A percentile compares a stretch with the other conserved stretches of the same genome.
These are phyloP conservation scores for Anser cygnoides DNA, from an alignment of 2,113 vertebrate species.

Conservation along the genomic window DNA sequence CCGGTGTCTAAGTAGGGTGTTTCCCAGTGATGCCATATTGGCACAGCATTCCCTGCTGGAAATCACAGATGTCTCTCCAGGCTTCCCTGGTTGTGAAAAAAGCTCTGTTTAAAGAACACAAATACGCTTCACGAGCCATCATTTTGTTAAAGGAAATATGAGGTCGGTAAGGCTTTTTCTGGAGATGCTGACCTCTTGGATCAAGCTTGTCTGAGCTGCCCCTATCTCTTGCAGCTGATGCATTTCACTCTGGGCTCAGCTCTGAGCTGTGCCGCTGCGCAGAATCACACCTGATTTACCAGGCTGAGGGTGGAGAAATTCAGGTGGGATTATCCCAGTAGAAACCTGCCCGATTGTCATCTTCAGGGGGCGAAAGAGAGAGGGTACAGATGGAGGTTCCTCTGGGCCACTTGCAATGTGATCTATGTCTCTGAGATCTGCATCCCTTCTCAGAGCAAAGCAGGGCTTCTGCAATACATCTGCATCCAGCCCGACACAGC, in stretches of 20 bases:
- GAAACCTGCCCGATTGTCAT: background rate
- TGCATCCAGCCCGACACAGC: background rate
- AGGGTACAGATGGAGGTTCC: background rate
- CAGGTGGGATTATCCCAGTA: background rate
- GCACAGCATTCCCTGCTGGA: background rate
- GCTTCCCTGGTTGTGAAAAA: rapidly evolving
- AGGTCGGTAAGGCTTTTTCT: background rate
- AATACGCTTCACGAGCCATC: background rate
- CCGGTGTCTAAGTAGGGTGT: background rate
- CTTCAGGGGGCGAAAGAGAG: background rate
- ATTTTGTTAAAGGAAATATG: background rate
- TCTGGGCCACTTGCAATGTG: background rate
- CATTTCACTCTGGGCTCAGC: background rate
- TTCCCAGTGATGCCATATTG: background rate
- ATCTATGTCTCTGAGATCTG: background rate
- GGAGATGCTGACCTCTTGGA: background rate
- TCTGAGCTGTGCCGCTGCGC: background rate
- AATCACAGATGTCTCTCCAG: background rate
- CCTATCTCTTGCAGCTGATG: background rate
- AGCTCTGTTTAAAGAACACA: background rate
- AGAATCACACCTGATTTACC: background rate
- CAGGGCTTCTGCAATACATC: background rate
- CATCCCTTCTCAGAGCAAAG: background rate
- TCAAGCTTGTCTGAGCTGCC: background rate
- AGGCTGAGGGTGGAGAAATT: background rate